Percentiles rank a stretch among this genome's conserved stretches.
Evolutionary conservation across 2,888 invertebrate species (phyloP).

Genomic region (Hesperia comma): DNA sequence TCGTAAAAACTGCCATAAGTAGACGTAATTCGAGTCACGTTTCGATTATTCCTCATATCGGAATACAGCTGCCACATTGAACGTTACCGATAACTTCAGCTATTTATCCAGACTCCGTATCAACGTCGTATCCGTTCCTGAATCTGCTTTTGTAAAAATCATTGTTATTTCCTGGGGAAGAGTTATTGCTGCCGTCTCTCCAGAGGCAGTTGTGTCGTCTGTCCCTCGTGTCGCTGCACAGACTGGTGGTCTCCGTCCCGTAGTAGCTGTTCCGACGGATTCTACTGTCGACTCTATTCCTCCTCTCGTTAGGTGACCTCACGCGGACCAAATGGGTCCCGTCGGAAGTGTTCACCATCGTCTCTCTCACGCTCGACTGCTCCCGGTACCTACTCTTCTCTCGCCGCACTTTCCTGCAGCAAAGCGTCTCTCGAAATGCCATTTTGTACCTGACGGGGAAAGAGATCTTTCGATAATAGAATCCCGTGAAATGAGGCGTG

Average conservation of each 20-base stretch:
- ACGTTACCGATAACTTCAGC: neutral
- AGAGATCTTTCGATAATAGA: neutral
- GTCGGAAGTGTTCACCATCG: constrained; percentile 77
- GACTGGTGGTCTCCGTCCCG: constrained; percentile 57
- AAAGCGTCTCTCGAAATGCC: constrained; percentile 90
- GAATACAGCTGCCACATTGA: neutral
- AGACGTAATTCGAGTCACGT: too few species aligned
- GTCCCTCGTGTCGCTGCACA: constrained; percentile 58
- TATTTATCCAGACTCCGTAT: constrained; percentile 24
- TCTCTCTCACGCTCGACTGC: constrained; percentile 85
- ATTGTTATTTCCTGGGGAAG: constrained; percentile 56
- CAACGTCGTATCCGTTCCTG: constrained; percentile 23
- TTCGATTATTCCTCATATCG: neutral
- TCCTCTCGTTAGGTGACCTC: constrained; percentile 58
- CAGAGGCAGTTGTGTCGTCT: constrained; percentile 40
- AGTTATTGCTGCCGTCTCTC: constrained; percentile 45
- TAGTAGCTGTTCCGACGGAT: constrained; percentile 55
- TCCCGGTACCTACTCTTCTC: constrained; percentile 82
- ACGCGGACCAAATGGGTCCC: constrained; percentile 74
- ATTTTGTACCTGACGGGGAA: constrained; percentile 86
- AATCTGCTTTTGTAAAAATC: constrained; percentile 51
- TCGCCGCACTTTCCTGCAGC: constrained; percentile 79
- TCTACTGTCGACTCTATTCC: constrained; percentile 31
- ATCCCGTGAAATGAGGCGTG: constrained; percentile 5
- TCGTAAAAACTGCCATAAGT: too few species aligned